Conservation (phyloP, 2,888 invertebrate species). For the Lissocephala sabroskyi region DNA sequence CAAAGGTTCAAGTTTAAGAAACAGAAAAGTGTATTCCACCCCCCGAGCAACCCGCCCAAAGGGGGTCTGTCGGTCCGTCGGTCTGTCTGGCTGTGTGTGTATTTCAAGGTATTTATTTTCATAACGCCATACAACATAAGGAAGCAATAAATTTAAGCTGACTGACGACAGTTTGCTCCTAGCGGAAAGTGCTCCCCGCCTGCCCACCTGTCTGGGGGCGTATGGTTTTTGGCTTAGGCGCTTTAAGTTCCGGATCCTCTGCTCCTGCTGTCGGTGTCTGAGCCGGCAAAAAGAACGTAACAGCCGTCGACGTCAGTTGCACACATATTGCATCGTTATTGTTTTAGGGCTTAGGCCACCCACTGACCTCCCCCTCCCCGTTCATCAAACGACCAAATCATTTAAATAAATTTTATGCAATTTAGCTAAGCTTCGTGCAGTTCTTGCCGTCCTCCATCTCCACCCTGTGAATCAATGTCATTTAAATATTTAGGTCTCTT, state of each 20-base stretch:
- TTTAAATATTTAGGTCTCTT: constrained; percentile 52
- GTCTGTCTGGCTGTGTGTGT: constrained; percentile 16
- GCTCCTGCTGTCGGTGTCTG: background rate
- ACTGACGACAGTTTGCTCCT: constrained; percentile 56
- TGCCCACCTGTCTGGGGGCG: background rate
- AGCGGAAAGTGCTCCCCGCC: background rate
- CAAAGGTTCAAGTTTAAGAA: constrained; percentile 56
- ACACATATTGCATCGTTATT: constrained; percentile 57
- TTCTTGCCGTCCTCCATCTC: background rate
- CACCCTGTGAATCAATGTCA: constrained; percentile 57
- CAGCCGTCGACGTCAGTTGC: constrained; percentile 9
- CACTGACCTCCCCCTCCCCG: constrained; percentile 5
- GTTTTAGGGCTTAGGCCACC: constrained; percentile 55
- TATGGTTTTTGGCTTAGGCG: background rate
- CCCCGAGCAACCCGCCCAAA: too few species aligned
- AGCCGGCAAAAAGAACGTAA: background rate
- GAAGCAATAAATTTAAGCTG: constrained; percentile 66
- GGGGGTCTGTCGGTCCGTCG: constrained; percentile 2
- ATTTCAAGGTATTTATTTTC: constrained; percentile 60
- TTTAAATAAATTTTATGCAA: constrained; percentile 66
- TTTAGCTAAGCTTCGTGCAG: constrained; percentile 50
- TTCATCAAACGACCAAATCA: constrained; percentile 23
- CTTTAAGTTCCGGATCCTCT: background rate
- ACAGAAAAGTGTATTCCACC: background rate
- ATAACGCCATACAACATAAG: constrained; percentile 66